These are phyloP conservation scores for Aphidius ervi DNA, from an alignment of 1,140 invertebrate species.

Conservation along the genomic window DNA sequence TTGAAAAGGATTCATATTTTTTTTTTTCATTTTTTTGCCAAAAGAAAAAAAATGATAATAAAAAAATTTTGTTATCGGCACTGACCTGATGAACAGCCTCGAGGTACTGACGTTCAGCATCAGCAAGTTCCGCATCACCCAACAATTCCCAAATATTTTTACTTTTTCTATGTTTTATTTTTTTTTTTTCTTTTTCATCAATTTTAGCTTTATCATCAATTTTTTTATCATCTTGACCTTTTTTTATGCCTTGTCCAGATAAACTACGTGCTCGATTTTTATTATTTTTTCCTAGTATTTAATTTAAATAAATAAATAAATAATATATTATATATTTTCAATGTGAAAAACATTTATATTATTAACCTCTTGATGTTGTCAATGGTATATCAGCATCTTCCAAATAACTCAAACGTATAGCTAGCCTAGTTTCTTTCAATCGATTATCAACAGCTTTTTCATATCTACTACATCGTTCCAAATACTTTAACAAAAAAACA, in stretches of 20 bases:
- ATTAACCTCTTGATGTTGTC: slow-evolving; percentile 1
- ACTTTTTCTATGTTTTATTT: slow-evolving; percentile 17
- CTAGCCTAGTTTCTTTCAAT: slow-evolving; percentile 35
- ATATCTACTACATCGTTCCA: slow-evolving; percentile 38
- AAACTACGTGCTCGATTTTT: background rate
- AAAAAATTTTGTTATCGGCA: no score
- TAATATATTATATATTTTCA: no score
- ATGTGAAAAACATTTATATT: no score
- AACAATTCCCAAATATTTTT: slow-evolving; percentile 15
- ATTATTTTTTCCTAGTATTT: no score
- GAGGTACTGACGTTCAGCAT: slow-evolving; percentile 31
- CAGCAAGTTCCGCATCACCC: slow-evolving; percentile 25
- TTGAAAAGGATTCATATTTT: no score
- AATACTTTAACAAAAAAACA: slow-evolving; percentile 28
- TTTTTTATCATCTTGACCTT: slow-evolving; percentile 11
- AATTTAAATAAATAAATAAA: no score
- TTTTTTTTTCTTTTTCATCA: slow-evolving; percentile 18
- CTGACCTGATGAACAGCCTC: slow-evolving; percentile 30
- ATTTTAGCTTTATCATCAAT: slow-evolving; percentile 23
- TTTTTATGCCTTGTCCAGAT: slow-evolving; percentile 9
- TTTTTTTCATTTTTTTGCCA: no score
- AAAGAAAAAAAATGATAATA: no score
- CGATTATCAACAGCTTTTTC: slow-evolving; percentile 37
- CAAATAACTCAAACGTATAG: slow-evolving; percentile 17
- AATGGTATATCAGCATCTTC: slow-evolving; percentile 5